phyloP scores from a whole-genome alignment of 2,797 vertebrate species.

The Hydrocynus forskahlii region DNA sequence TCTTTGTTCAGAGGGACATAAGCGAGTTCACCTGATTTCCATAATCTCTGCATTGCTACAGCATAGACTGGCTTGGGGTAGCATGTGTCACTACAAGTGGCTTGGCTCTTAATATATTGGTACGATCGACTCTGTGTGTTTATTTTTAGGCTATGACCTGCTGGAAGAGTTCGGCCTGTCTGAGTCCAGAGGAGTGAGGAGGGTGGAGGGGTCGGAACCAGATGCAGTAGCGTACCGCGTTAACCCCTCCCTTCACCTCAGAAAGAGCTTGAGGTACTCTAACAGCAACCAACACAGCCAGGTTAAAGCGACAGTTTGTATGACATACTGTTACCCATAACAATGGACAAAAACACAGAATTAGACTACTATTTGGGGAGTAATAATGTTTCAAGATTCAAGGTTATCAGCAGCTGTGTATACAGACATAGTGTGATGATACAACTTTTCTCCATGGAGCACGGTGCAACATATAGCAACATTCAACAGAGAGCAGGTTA shows the following conservation, averaged over 20 bases:
- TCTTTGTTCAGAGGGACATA: background rate
- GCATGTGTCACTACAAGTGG: background rate
- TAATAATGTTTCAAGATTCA: too few relatives aligned
- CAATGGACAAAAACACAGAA: background rate
- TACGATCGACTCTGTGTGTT: background rate
- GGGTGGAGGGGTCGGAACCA: slow-evolving; percentile 73
- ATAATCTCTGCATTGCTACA: background rate
- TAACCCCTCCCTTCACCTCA: slow-evolving; percentile 73
- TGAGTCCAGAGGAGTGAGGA: slow-evolving; percentile 68
- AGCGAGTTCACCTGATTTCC: background rate
- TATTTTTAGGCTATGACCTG: slow-evolving; percentile 74
- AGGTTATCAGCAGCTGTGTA: too few relatives aligned
- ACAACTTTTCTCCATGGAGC: too few relatives aligned
- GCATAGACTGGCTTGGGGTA: background rate
- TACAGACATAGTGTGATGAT: too few relatives aligned
- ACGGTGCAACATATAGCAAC: too few relatives aligned
- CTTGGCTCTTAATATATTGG: background rate
- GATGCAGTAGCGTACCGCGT: slow-evolving; percentile 71
- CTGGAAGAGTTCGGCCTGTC: slow-evolving; percentile 78
- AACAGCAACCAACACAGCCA: background rate
- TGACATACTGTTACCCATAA: background rate
- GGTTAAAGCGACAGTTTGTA: background rate
- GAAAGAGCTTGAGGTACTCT: slow-evolving; percentile 74
- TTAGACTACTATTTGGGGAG: too few relatives aligned
- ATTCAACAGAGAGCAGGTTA: too few relatives aligned